phyloP scores from a whole-genome alignment of 2,888 invertebrate genomes.

The Himalopsyche kuldschensis region DNA sequence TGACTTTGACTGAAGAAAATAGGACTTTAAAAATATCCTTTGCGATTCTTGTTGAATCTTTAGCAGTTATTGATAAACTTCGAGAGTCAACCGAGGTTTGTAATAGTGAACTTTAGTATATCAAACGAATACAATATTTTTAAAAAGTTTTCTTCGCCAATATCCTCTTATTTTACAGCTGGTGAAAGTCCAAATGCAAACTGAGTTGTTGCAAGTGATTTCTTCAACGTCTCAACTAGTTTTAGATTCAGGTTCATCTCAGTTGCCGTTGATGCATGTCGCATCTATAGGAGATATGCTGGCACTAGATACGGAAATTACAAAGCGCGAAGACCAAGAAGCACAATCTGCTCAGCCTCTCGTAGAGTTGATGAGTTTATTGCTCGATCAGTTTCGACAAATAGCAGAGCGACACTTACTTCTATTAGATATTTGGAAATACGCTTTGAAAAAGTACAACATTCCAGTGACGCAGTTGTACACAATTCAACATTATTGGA shows the following conservation, averaged over 20 bases:
- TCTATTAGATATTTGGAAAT: constrained; percentile 66
- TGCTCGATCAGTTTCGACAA: constrained; percentile 81
- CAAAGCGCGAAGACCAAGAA: constrained; percentile 32
- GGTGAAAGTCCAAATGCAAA: constrained; percentile 81
- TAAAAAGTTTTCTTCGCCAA: background rate
- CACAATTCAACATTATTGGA: constrained; percentile 82
- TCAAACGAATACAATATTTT: background rate
- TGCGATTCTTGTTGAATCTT: constrained; percentile 81
- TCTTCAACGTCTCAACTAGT: constrained; percentile 79
- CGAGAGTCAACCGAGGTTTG: constrained; percentile 81
- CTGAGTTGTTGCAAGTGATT: constrained; percentile 78
- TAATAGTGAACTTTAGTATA: background rate
- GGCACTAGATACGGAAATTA: constrained; percentile 13
- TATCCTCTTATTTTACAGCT: constrained; percentile 55
- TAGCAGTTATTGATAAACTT: constrained; percentile 79
- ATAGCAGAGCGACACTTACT: constrained; percentile 77
- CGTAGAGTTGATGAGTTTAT: constrained; percentile 68
- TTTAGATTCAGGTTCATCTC: constrained; percentile 59
- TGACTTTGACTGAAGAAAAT: constrained; percentile 53
- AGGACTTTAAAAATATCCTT: constrained; percentile 60
- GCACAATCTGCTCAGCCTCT: constrained; percentile 50
- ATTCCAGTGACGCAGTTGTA: constrained; percentile 60
- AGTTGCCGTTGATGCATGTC: constrained; percentile 43
- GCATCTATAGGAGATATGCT: constrained; percentile 9
- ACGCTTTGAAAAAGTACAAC: constrained; percentile 63